phyloP scores from a whole-genome alignment of 2,888 invertebrate genomes.

The Cosmia trapezina region DNA sequence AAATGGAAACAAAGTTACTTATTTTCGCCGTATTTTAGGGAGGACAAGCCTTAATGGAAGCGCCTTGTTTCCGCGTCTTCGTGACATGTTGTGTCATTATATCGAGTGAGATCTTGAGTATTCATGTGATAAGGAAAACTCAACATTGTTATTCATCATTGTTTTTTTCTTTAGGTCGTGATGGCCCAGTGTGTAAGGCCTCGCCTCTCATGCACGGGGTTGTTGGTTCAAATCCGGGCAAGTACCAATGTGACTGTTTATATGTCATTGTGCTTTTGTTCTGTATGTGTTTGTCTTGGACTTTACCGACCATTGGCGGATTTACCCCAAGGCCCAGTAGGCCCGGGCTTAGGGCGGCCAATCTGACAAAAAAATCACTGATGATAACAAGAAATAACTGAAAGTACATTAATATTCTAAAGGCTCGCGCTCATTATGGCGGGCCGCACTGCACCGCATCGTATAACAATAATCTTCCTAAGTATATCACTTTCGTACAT shows the following conservation, averaged over 20 bases:
- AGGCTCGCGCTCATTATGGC: too few species aligned
- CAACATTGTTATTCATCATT: constrained; percentile 4
- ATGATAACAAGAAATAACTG: too few species aligned
- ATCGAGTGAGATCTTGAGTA: constrained; percentile 2
- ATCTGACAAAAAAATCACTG: too few species aligned
- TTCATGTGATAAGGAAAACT: background rate
- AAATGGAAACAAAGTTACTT: too few species aligned
- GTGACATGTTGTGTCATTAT: constrained; percentile 16
- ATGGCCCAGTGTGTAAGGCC: constrained; percentile 5
- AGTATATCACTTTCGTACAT: too few species aligned
- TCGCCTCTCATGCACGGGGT: background rate
- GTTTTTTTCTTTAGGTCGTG: constrained; percentile 8
- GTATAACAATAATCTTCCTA: too few species aligned
- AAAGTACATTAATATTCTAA: too few species aligned
- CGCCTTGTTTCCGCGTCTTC: constrained; percentile 46
- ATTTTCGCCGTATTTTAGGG: too few species aligned
- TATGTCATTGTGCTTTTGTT: background rate
- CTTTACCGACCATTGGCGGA: background rate
- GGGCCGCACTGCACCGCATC: too few species aligned
- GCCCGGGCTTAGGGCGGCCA: too few species aligned
- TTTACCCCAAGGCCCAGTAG: too few species aligned
- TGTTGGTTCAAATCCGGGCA: constrained; percentile 8
- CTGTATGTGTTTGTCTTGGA: background rate
- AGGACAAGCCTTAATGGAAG: too few species aligned
- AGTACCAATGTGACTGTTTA: constrained; percentile 1